Evolutionary conservation across 2,888 invertebrate genomes (phyloP), one percentile per base, ranked within the genome.

Genomic region (Hypena proboscidalis): DNA sequence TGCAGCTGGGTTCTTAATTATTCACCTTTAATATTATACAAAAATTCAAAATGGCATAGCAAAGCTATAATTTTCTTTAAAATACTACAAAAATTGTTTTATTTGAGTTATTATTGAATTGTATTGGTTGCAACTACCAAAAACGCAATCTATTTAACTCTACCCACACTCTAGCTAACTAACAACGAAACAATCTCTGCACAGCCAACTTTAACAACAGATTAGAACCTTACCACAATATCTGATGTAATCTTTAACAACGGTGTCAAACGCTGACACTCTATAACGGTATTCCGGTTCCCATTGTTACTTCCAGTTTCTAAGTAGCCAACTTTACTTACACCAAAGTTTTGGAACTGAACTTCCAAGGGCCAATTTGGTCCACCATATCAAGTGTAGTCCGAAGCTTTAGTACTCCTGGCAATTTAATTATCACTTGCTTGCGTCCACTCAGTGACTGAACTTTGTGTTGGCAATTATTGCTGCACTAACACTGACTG

Each of bases 351-450:
- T 40, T 14, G 26, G 32, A 13, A 25, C 14, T 9, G 4, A 44
- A 63, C 35, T 58, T 50, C 27, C 33, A 19, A 57, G 41, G 35
- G 34, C 48, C 46, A 54, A 57, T 64, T 62, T 52, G 27, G 32
- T 40, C 36, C 25, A 23, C 25, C 29, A 30, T 45, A 41, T 47
- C 48, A 29, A 49, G 33, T 19, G 39, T 39, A 10, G 34, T 7
- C 31, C 25, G 13, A 35, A 37, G 41, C 43, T 42, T 45, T 44
- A 44, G 43, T 33, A 42, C 31, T 37, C 11, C 21, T 39, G 29
- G 38, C 31, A 52, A 44, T 56, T 50, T 45, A 63, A 57, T 61
- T 53, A 61, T 48, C 43, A 53, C 47, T 38, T 59, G 23, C 25
- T 19, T 27, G 11, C 11, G 25, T 23, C 33, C 47, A 42, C 41